Conservation (phyloP, 2,797 vertebrate genomes). For the Propithecus deckenii region DNA sequence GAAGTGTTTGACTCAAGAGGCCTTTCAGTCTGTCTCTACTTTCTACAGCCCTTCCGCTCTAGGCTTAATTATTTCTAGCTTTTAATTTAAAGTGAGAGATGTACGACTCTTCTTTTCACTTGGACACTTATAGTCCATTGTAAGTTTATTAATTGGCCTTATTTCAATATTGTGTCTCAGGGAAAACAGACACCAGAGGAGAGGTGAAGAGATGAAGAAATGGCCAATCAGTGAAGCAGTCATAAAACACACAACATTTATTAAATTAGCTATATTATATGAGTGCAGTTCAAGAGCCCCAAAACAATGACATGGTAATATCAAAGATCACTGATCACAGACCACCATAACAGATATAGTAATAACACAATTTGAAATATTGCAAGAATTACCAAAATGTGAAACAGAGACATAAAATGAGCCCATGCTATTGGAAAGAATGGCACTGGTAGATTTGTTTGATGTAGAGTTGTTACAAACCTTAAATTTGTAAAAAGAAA, state of each 20-base stretch:
- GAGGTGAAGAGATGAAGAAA: background rate
- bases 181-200: background rate
- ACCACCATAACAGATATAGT: background rate
- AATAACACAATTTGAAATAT: background rate
- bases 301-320: background rate
- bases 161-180: background rate
- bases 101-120: background rate
- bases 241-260: background rate
- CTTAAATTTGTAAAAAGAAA: background rate
- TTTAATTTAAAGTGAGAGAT: background rate
- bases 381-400: background rate
- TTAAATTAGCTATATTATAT: background rate
- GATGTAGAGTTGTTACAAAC: background rate
- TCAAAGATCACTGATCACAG: background rate
- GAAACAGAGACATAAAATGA: background rate
- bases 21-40: background rate
- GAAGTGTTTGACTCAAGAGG: background rate
- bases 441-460: background rate
- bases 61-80: background rate
- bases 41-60: background rate
- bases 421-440: background rate
- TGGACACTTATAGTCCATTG: background rate
- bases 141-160: background rate
- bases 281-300: background rate
- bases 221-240: background rate